phyloP scores from a whole-genome alignment of 1,140 invertebrate genomes.

The Eufriesea mexicana region DNA sequence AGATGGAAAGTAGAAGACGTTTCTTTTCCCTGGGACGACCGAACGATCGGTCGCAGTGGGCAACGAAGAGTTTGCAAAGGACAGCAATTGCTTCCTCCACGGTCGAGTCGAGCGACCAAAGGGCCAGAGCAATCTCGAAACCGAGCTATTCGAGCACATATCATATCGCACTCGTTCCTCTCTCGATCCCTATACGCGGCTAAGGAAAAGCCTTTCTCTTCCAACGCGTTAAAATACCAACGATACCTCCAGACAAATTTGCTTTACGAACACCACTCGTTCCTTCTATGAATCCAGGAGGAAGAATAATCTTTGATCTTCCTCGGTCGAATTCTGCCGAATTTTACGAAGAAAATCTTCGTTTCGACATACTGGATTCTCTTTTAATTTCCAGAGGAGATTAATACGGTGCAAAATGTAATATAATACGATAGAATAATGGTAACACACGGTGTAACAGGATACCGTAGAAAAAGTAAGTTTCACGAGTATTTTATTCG shows the following conservation, averaged over 20 bases:
- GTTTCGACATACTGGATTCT: neutral
- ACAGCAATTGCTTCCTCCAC: neutral
- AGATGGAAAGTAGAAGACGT: neutral
- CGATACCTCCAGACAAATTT: slow-evolving; percentile 24
- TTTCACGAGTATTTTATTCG: slow-evolving; percentile 55
- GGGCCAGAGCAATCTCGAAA: slow-evolving; percentile 33
- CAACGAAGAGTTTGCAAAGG: slow-evolving; percentile 18
- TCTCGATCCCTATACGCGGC: slow-evolving; percentile 21
- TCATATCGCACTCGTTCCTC: slow-evolving; percentile 19
- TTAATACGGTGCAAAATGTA: too few relatives aligned
- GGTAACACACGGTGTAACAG: too few relatives aligned
- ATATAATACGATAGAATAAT: too few relatives aligned
- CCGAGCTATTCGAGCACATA: slow-evolving; percentile 16
- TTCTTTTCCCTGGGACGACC: neutral
- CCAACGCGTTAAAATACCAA: slow-evolving; percentile 55
- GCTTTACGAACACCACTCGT: neutral
- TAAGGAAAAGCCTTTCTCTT: slow-evolving; percentile 26
- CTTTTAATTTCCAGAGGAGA: neutral
- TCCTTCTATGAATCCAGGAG: neutral
- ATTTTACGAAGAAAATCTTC: too few relatives aligned
- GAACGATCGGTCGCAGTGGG: slow-evolving; percentile 10
- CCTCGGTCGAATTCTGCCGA: too few relatives aligned
- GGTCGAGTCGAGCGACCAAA: slow-evolving; percentile 16
- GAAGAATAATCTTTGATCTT: too few relatives aligned
- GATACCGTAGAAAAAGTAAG: neutral